phyloP scores from a whole-genome alignment of 2,113 vertebrate species.

The Euleptes europaea region DNA sequence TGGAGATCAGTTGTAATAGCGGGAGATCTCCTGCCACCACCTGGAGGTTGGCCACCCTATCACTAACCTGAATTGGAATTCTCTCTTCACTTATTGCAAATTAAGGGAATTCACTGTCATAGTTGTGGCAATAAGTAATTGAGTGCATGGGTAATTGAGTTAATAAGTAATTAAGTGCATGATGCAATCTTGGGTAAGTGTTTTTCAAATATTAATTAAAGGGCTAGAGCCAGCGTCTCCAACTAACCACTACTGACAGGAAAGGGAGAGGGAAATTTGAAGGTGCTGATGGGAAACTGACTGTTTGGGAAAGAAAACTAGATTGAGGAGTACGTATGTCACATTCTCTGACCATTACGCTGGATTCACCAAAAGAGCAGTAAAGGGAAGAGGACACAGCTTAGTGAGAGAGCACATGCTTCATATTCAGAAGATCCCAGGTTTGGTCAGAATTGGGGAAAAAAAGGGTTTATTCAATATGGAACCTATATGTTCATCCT shows the following conservation, averaged over 20 bases:
- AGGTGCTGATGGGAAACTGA: background rate
- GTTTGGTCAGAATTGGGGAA: no score
- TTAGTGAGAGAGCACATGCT: no score
- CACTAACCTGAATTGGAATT: background rate
- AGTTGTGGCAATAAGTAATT: background rate
- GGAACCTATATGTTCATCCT: no score
- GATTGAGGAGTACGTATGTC: background rate
- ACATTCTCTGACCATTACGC: background rate
- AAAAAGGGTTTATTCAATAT: no score
- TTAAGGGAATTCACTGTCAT: background rate
- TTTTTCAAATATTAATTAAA: background rate
- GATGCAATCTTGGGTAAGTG: background rate
- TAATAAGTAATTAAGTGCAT: background rate
- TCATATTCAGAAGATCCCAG: no score
- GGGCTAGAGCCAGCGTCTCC: background rate
- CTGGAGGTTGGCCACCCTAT: no score
- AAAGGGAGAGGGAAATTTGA: background rate
- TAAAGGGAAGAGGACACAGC: background rate
- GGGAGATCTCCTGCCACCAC: no score
- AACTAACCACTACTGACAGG: background rate
- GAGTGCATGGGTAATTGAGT: background rate
- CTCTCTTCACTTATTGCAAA: background rate
- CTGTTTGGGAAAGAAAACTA: background rate
- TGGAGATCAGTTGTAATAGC: no score
- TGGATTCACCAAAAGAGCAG: background rate